Evolutionary conservation across 2,113 vertebrate species (phyloP), one percentile per base, ranked within the genome.

Genomic region (Onychostoma macrolepis): DNA sequence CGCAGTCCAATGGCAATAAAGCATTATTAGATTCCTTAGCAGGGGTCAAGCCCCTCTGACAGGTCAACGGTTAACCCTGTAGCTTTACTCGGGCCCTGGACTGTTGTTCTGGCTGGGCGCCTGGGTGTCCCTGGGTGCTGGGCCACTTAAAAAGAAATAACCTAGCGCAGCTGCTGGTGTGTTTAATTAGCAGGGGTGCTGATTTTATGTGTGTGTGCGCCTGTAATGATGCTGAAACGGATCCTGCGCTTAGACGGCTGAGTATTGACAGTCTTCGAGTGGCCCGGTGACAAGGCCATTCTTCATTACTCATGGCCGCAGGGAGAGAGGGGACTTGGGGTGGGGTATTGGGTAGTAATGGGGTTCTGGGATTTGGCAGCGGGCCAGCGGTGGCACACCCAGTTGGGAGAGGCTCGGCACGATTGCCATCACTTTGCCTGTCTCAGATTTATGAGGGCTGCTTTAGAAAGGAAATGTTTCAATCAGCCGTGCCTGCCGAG

Each of bases 391-490:
- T 85, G 80, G 71, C 61, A 79, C 84, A 86, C 79, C 33, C 74
- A 87, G 65, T 85, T 86, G 53, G 74, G 53, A 69, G 77, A 87
- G 74, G 50, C 74, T 80, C 45, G 53, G 74, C 84, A 79, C 45
- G 38, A 83, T 76, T 88, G 89, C 85, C 84, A 85, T 84, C 78
- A 45, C 93, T 92, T 92, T 71, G 24, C 81, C 82, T 80, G 67
- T 87, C 91, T 93, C 92, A 94, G 93, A 95, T 95, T 96, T 94
- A 96, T 95, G 92, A 92, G 89, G 93, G 90, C 87, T 93, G 90
- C 93, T 91, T 91, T 89, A 94, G 93, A 94, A 91, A 93, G 94
- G 94, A 95, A 96, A 93, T 94, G 93, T 95, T 95, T 96, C 94
- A 95, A 94, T 96, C 94, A 95, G 92, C 92, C 87, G 87, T 76